Evolutionary conservation across 1,140 invertebrate genomes (phyloP), one percentile per base, ranked within the genome.

Genomic region (Bombus ignitus): DNA sequence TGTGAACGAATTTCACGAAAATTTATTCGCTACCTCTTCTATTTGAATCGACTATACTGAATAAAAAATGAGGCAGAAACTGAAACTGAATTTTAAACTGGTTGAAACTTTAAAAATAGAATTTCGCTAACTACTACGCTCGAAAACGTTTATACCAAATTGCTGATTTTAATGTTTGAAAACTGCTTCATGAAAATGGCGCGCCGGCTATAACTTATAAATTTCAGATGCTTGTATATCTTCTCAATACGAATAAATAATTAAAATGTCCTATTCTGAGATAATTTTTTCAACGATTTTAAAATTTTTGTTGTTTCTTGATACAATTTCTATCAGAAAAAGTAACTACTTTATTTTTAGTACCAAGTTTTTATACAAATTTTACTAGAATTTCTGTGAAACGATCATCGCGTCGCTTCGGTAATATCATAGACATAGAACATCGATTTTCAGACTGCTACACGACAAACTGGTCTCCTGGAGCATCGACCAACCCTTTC

Each of bases 381-480:
- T 53, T 71, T 18, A 37, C 18, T 37, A 37, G 9, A 37, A 37
- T 37, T 68, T 74, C 42, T 25, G 37, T 65, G 59, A 53, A 81
- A 71, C 70, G 53, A 57, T 1, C 28, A 28, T n/a, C 59, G 37
- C 47, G 53, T 22, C 53, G 44, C 81, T 71, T 75, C 71, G 37
- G 5, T n/a, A 65, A 80, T 37, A 37, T 62, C 42, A 57, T 62
- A 28, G 70, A 65, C 42, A 32, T 62, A 28, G 70, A 65, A 76
- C 72, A 89, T 89, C 84, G 88, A 89, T 89, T 86, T 75, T 71
- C 76, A 62, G 71, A 74, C 42, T n/a, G 81, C 37, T 75, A 79
- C 65, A 68, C 70, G 81, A 47, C 47, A 44, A 65, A 81, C n/a
- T 42, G n/a, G 42, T 81, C 80, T 84, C 65, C 47, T 22, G 18